Base-by-base conservation (phyloP, 1,140 invertebrate species). In the Rhizoglyphus robini region DNA sequence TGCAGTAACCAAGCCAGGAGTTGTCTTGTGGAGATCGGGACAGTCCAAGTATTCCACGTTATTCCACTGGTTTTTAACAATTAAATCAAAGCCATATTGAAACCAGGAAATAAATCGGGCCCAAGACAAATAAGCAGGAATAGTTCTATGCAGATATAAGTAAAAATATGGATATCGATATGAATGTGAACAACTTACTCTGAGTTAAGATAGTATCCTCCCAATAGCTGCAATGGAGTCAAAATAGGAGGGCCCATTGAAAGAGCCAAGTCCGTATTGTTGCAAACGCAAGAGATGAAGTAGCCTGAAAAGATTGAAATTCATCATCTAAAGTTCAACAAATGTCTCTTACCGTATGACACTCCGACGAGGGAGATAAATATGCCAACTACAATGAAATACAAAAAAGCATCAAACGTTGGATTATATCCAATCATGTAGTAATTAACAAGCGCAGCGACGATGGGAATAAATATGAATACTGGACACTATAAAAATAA, bases 81-180 rank as follows among this genome's bases (percentile, higher is more conserved):
- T 76, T 0, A 90, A 87, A 77, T 96, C 92, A 76, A 91, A 93
- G 46, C 87, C 88, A 75, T 94, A 96, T 54, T 86, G 83, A 77
- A 97, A 96, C 90, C 94, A 97, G 0, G 91, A 96, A n/a, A 96
- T 75, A 75, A 92, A 90, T 18, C 89, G 88, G 62, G 96, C 76
- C 90, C 92, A 96, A 62, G 84, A 80, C 60, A 97, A 86, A 72
- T 93, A 96, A 0, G 79, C 74, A 0, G 92, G 93, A 25, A 95
- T 83, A 0, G 90, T 90, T 1, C 86, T 49, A 51, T 20, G 3
- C 15, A 2, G 15, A 3, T 4, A n/a, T 27, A 51, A 11, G 3
- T 13, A 51, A 36, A 23, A 25, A 34, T 11, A 11, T 8, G 47
- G 60, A 63, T 18, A 32, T 38, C 18, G 31, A 77, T n/a, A n/a